phyloP scores from a whole-genome alignment of 35 echinoderm and acorn worm genomes.

The Ptychodera flava region DNA sequence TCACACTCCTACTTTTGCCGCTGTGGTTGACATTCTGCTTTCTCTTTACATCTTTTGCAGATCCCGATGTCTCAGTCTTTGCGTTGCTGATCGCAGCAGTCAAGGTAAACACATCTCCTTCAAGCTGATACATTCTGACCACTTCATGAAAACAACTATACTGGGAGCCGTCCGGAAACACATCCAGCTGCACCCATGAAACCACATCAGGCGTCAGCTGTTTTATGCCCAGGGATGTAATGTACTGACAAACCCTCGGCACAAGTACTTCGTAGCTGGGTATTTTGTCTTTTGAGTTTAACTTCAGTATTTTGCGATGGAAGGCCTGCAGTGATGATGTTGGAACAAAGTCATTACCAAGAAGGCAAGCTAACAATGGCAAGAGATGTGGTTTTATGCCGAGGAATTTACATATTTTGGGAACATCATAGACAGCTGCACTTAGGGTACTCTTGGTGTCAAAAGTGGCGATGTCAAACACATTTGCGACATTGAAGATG shows the following conservation, averaged over 20 bases:
- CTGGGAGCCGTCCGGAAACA: not conserved
- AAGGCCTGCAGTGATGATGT: not conserved
- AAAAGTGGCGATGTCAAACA: not conserved
- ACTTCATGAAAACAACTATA: not conserved
- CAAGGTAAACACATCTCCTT: not conserved
- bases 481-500: not conserved
- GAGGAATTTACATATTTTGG: not conserved
- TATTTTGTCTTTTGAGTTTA: not conserved
- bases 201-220: not conserved
- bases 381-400: not conserved
- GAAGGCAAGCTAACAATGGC: not conserved
- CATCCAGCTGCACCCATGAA: not conserved
- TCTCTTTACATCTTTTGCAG: not conserved
- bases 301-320: not conserved
- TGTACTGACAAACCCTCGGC: not conserved
- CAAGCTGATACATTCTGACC: not conserved
- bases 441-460: not conserved
- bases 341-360: not conserved
- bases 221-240: not conserved
- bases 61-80: not conserved
- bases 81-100: not conserved
- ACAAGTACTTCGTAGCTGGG: not conserved
- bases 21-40: not conserved
- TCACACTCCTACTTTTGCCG: not conserved
- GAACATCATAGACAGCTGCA: not conserved